Evolutionary conservation across 30 jellyfish, hydroid and myxozoan genomes (phyloP).

Genomic region (Mastigias papua): DNA sequence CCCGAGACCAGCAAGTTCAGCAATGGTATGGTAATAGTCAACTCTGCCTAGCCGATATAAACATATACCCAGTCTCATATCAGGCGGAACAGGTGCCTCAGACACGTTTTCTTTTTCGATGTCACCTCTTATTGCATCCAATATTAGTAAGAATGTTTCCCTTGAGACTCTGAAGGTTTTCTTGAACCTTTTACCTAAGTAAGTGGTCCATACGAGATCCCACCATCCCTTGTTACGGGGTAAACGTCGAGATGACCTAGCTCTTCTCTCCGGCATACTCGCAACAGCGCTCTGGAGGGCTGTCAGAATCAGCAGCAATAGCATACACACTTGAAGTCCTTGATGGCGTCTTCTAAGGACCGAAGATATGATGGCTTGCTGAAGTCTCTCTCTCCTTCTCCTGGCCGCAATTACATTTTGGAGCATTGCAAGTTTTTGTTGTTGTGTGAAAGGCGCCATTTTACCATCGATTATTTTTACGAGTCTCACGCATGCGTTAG

Average conservation of each 20-base stretch:
- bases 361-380: constrained; percentile 1
- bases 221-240: constrained; percentile 1
- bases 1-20: constrained; percentile 63
- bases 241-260: not conserved
- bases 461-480: not conserved
- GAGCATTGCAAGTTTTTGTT: not conserved
- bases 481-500: not conserved
- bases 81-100: constrained; percentile 59
- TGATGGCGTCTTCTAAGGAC: constrained; percentile 8
- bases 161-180: constrained; percentile 1
- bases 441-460: constrained; percentile 19
- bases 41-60: constrained; percentile 44
- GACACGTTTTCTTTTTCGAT: constrained; percentile 25
- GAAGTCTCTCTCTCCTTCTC: not conserved
- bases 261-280: not conserved
- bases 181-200: constrained; percentile 6
- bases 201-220: not conserved
- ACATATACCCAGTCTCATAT: constrained; percentile 41
- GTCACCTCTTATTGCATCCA: not conserved
- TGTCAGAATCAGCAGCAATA: constrained; percentile 11
- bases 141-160: not conserved
- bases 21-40: constrained; percentile 35
- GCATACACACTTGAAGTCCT: constrained; percentile 7
- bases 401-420: not conserved
- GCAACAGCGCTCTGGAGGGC: constrained; percentile 21